These are phyloP conservation scores for Heliconius nattereri DNA, from an alignment of 1,140 invertebrate genomes.

Conservation along the genomic window DNA sequence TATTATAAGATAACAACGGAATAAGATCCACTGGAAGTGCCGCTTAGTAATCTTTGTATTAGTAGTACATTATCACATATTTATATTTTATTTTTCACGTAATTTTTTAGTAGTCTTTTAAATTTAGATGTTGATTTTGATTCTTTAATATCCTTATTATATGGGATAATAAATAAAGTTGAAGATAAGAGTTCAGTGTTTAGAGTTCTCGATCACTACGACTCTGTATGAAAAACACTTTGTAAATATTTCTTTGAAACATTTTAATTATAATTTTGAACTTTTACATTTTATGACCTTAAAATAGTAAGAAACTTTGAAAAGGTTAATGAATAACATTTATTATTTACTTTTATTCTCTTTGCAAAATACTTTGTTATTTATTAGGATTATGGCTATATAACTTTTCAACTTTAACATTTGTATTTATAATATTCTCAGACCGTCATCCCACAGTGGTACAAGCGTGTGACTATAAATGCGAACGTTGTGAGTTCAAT, in stretches of 20 bases:
- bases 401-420: neutral
- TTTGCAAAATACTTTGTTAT: neutral
- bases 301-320: neutral
- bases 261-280: neutral
- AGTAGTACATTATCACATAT: too few species aligned
- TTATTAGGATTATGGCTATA: neutral
- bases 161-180: too few species aligned
- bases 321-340: slow-evolving; percentile 6
- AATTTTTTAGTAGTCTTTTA: too few species aligned
- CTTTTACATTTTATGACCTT: neutral
- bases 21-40: too few species aligned
- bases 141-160: too few species aligned
- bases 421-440: neutral
- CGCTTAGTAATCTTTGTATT: too few species aligned
- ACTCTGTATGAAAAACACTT: neutral
- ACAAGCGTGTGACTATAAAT: neutral
- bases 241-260: neutral
- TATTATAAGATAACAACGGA: too few species aligned
- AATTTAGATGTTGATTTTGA: too few species aligned
- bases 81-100: too few species aligned
- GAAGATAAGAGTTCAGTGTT: neutral
- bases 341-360: neutral
- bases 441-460: too few species aligned
- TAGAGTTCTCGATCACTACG: neutral
- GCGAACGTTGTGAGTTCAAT: too few species aligned